These are phyloP conservation scores for Heliconius cydno DNA, from an alignment of 2,888 invertebrate genomes.

Conservation along the genomic window DNA sequence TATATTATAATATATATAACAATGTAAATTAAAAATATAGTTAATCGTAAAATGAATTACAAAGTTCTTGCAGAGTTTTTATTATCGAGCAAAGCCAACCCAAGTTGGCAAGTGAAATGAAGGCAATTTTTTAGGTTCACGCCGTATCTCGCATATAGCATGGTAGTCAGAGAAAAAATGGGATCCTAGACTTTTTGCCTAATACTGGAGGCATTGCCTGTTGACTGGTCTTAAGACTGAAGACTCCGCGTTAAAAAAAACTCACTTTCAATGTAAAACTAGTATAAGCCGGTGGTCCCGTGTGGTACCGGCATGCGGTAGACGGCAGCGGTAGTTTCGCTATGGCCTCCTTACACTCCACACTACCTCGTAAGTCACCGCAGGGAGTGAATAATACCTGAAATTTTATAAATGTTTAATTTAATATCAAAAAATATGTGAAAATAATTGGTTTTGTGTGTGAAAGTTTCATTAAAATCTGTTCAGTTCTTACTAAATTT, in stretches of 20 bases:
- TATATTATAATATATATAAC: too few relatives aligned
- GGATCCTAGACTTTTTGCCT: too few relatives aligned
- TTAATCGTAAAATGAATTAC: too few relatives aligned
- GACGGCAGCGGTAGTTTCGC: slow-evolving; percentile 85
- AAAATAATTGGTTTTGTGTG: neutral
- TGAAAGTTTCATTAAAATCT: neutral
- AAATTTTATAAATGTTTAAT: neutral
- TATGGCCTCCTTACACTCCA: slow-evolving; percentile 88
- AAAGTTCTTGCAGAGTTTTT: too few relatives aligned
- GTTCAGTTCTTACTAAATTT: neutral
- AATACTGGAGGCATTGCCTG: neutral
- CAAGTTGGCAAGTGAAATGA: too few relatives aligned
- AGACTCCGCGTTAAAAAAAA: neutral
- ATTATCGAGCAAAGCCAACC: too few relatives aligned
- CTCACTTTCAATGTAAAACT: slow-evolving; percentile 87
- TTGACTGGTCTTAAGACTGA: too few relatives aligned
- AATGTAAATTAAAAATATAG: too few relatives aligned
- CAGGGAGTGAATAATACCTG: slow-evolving; percentile 91
- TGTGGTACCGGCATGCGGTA: slow-evolving; percentile 87
- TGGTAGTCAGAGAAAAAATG: too few relatives aligned
- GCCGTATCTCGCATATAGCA: too few relatives aligned
- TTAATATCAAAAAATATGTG: neutral
- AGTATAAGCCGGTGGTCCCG: slow-evolving; percentile 85
- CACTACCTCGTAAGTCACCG: slow-evolving; percentile 87
- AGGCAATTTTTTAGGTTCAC: too few relatives aligned